Conservation (phyloP, 2,113 vertebrate species). For the Percina caprodes region DNA sequence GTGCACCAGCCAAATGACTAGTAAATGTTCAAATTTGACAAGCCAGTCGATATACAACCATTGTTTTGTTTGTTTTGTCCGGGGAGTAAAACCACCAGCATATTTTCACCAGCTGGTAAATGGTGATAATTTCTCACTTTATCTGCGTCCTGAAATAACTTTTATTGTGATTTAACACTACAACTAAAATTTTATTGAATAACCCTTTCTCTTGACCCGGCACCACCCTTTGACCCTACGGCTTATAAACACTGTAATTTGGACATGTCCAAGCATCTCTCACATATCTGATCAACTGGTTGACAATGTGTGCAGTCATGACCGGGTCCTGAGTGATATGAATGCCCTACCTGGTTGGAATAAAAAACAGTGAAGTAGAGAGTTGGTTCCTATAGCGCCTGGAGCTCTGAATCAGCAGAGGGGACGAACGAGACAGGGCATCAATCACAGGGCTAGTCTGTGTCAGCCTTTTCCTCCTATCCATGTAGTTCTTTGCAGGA, state of each 20-base stretch:
- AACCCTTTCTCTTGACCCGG: constrained; percentile 2
- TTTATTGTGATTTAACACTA: too few relatives aligned
- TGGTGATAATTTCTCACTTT: too few relatives aligned
- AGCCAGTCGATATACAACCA: too few relatives aligned
- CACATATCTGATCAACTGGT: constrained; percentile 36
- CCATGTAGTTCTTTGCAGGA: constrained; percentile 50
- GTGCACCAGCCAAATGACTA: too few relatives aligned
- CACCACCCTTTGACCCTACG: not conserved
- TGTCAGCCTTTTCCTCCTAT: constrained; percentile 62
- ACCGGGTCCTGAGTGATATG: constrained; percentile 55
- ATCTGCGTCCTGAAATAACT: too few relatives aligned
- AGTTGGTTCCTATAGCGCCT: constrained; percentile 53
- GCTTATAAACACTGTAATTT: constrained; percentile 8
- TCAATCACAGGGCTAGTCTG: constrained; percentile 63
- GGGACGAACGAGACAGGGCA: constrained; percentile 57
- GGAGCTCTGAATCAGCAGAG: constrained; percentile 67
- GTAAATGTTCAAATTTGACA: too few relatives aligned
- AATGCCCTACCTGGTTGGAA: constrained; percentile 54
- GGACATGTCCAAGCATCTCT: constrained; percentile 8
- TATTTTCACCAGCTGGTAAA: too few relatives aligned
- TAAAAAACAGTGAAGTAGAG: constrained; percentile 58
- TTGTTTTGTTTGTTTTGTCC: too few relatives aligned
- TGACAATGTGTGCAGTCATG: constrained; percentile 47
- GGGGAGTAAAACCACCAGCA: too few relatives aligned
- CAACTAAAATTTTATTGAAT: too few relatives aligned